phyloP scores from a whole-genome alignment of 2,113 vertebrate genomes.

The Eidolon helvum region DNA sequence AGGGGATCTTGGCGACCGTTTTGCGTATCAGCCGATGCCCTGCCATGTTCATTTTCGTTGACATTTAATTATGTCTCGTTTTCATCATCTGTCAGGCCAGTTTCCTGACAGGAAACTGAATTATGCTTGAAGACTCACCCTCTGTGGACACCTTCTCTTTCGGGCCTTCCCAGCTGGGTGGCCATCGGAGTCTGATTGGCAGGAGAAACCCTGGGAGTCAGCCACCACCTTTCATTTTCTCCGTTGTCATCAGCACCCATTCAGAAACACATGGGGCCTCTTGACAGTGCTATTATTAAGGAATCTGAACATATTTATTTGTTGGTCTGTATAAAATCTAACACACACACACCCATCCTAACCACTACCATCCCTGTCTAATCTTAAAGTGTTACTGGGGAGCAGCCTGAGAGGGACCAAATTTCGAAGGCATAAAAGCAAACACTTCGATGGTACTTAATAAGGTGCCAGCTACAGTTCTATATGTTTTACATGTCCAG shows the following conservation, averaged over 20 bases:
- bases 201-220: neutral
- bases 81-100: slow-evolving; percentile 25
- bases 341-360: neutral
- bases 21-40: neutral
- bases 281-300: neutral
- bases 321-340: neutral
- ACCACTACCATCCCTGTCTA: accelerated
- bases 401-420: neutral
- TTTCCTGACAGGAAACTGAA: neutral
- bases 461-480: accelerated
- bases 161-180: neutral
- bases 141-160: neutral
- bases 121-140: neutral
- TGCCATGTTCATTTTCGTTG: neutral
- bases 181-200: neutral
- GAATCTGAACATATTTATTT: neutral
- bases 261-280: neutral
- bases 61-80: slow-evolving; percentile 58
- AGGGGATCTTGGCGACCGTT: neutral
- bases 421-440: neutral
- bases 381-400: neutral
- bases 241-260: neutral
- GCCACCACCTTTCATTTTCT: neutral
- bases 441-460: neutral
- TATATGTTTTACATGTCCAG: accelerated